A percentile compares a stretch with the other conserved stretches of the same genome.
Conservation (phyloP, 2,888 invertebrate species). For the Physocephala rufipes region DNA sequence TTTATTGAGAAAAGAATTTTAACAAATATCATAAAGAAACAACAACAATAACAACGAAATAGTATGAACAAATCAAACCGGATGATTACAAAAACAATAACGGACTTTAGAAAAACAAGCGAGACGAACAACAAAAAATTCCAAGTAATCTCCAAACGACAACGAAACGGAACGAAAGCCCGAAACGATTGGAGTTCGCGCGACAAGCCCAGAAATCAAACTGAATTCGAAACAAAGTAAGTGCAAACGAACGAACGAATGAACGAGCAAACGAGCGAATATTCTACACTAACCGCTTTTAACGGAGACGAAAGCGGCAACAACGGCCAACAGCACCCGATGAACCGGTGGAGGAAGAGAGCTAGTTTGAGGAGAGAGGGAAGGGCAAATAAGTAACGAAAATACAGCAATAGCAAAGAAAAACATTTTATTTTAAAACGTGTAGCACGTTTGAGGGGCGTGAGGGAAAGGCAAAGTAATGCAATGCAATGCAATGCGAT, state of each 20-base stretch:
- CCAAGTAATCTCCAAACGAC: neutral
- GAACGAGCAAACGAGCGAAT: slow-evolving; percentile 10
- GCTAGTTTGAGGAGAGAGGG: neutral
- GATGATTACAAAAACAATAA: too few relatives aligned
- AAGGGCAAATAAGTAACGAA: neutral
- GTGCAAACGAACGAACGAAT: neutral
- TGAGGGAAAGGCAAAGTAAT: slow-evolving; percentile 3
- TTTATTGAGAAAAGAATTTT: too few relatives aligned
- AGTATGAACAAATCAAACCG: too few relatives aligned
- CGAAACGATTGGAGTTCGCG: slow-evolving; percentile 21
- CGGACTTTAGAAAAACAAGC: too few relatives aligned
- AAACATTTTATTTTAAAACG: too few relatives aligned
- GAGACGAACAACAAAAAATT: neutral
- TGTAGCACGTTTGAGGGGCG: too few relatives aligned
- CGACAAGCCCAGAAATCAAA: slow-evolving; percentile 29
- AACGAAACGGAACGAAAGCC: neutral
- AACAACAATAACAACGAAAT: too few relatives aligned
- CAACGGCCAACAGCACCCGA: neutral
- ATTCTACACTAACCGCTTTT: neutral
- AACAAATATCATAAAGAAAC: too few relatives aligned
- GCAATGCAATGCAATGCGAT: too few relatives aligned
- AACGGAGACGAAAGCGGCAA: neutral
- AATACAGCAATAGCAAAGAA: neutral
- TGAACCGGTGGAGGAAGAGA: neutral
- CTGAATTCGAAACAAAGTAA: neutral